These are phyloP conservation scores for Semaprochilodus insignis DNA, from an alignment of 2,797 vertebrate genomes.

Conservation along the genomic window DNA sequence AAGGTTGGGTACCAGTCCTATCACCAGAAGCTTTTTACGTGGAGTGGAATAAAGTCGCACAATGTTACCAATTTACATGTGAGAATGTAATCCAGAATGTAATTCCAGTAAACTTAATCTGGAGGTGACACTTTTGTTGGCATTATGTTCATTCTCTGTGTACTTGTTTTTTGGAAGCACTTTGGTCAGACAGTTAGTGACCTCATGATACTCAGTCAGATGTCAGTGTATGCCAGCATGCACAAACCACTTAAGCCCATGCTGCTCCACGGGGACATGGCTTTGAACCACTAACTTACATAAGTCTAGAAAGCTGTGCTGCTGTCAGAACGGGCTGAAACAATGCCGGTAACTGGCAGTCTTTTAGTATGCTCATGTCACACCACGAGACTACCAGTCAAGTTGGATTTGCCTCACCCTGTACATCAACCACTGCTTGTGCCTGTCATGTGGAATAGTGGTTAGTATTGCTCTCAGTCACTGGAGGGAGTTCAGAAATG, in stretches of 20 bases:
- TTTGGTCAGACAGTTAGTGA: conserved; percentile 15
- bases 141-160: not conserved
- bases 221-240: not conserved
- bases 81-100: not conserved
- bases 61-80: not conserved
- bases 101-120: not conserved
- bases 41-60: not conserved
- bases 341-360: not conserved
- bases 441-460: not conserved
- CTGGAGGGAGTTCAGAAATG: not conserved
- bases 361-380: not conserved
- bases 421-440: not conserved
- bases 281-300: not conserved
- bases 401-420: not conserved
- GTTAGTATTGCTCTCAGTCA: not conserved
- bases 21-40: not conserved
- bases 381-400: not conserved
- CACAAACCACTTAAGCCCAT: not conserved
- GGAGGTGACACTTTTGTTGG: not conserved
- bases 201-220: not conserved
- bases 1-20: too few species aligned
- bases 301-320: not conserved
- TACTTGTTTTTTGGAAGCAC: not conserved
- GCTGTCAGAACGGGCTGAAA: not conserved
- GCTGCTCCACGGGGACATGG: not conserved